A percentile compares a stretch with the other conserved stretches of the same genome.
Conservation (phyloP, 2,797 vertebrate species). For the Momotus momota region DNA sequence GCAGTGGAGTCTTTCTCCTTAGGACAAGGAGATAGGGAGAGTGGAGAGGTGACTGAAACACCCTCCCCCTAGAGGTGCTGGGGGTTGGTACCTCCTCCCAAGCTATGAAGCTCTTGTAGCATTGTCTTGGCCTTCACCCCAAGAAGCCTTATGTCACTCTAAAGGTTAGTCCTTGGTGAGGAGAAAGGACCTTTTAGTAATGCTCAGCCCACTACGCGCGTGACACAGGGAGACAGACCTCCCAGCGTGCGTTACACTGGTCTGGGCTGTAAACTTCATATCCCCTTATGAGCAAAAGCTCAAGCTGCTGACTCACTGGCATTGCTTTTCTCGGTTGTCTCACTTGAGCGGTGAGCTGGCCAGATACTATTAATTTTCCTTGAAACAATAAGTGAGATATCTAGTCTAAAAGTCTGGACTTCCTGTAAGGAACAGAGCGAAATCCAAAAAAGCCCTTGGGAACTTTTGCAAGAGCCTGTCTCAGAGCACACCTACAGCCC, state of each 20-base stretch:
- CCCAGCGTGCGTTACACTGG: accelerated
- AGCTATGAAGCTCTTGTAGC: not conserved
- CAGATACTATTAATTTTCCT: conserved; percentile 35
- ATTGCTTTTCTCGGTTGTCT: not conserved
- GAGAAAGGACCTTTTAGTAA: not conserved
- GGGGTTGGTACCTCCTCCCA: not conserved
- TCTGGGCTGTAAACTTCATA: not conserved
- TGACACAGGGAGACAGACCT: not conserved
- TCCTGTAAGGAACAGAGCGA: not conserved
- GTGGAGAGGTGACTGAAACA: not conserved
- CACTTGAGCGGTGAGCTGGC: conserved; percentile 5
- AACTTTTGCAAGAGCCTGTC: not conserved
- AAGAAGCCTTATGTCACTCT: not conserved
- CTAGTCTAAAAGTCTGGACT: not conserved
- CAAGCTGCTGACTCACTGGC: conserved; percentile 15
- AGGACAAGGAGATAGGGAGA: not conserved
- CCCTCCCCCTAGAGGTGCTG: not conserved
- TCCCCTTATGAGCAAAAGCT: conserved; percentile 10
- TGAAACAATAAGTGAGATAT: conserved; percentile 8
- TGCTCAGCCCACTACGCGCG: not conserved
- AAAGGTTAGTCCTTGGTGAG: not conserved
- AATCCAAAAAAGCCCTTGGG: not conserved
- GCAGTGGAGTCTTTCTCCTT: not conserved
- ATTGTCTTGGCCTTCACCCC: not conserved
- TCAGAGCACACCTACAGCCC: not conserved